Evolutionary conservation across 23 tunicate genomes (phyloP), one percentile per base, ranked within the genome.

Genomic region (Oikopleura vanhoeffeni): DNA sequence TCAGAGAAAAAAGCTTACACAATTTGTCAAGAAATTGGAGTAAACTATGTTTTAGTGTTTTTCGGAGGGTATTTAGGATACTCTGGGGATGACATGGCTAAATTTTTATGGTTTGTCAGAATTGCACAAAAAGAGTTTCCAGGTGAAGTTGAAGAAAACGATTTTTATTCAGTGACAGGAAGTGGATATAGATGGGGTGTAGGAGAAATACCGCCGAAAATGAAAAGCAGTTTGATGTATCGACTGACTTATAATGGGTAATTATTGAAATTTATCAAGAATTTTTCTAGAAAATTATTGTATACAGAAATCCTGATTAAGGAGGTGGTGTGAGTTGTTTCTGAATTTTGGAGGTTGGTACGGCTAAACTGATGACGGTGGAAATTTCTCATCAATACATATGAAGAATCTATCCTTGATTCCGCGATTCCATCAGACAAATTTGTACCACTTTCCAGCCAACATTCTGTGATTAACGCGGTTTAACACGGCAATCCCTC

Each of bases 21-120:
- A 83, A 90, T 93, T 27, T 88, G 88, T 91, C 67, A 91, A 41
- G 94, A 93, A 41, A 84, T 93, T 35, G 98, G 88, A 41, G 94
- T 93, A 1, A 91, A 93, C 87, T 93, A 93, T 83, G 94, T 93
- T 0, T 85, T 93, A 0, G 94, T 93, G 35, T 90, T 93, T 18
- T 93, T 93, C 57, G 98, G 98, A 1, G 98, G 98, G 1, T 76
- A 90, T 42, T 87, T 91, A 49, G 99, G 99, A 38, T 90, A 90
- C 86, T 90, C 96, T 40, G 91, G 96, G 2, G 99, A 95, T 83
- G 99, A 95, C 89, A 84, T 88, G 91, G 0, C 18, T 76, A 27
- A 71, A 30, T 71, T 71, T 30, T 2, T 71, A 38, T 71, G 79
- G 79, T 18, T 71, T 33, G 35, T 71, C 4, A 33, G 79, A 71